phyloP scores from a whole-genome alignment of 1,140 invertebrate species.

The Oreohelix idahoensis region DNA sequence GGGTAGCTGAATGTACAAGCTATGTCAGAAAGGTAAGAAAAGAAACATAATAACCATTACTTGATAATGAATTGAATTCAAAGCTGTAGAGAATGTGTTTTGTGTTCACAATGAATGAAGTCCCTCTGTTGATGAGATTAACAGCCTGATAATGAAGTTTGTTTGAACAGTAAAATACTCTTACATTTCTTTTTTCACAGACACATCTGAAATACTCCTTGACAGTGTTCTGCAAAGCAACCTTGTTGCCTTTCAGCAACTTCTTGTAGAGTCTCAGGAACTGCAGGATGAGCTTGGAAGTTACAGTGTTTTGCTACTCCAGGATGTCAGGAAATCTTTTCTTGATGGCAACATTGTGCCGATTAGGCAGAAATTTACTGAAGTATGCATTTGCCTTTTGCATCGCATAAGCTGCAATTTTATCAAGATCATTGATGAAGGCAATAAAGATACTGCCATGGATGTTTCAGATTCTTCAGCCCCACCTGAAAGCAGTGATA shows the following conservation, averaged over 20 bases:
- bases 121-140: no score
- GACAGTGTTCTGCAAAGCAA: slow-evolving; percentile 15
- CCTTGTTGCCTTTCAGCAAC: not conserved
- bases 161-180: no score
- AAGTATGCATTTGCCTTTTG: slow-evolving; percentile 2
- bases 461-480: not conserved
- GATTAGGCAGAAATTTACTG: slow-evolving; percentile 29
- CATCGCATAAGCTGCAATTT: not conserved
- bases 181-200: slow-evolving; percentile 9
- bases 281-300: slow-evolving; percentile 5
- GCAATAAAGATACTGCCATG: not conserved
- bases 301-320: not conserved
- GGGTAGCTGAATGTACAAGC: no score
- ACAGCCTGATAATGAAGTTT: no score
- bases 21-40: no score
- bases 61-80: no score
- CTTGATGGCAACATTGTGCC: not conserved
- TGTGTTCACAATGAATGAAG: no score
- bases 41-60: no score
- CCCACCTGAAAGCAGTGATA: not conserved
- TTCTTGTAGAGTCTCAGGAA: not conserved
- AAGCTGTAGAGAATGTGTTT: no score
- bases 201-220: not conserved
- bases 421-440: not conserved
- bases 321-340: slow-evolving; percentile 8